Base-by-base conservation (phyloP, 1,140 invertebrate genomes). In the Drosophila ohnishii region DNA sequence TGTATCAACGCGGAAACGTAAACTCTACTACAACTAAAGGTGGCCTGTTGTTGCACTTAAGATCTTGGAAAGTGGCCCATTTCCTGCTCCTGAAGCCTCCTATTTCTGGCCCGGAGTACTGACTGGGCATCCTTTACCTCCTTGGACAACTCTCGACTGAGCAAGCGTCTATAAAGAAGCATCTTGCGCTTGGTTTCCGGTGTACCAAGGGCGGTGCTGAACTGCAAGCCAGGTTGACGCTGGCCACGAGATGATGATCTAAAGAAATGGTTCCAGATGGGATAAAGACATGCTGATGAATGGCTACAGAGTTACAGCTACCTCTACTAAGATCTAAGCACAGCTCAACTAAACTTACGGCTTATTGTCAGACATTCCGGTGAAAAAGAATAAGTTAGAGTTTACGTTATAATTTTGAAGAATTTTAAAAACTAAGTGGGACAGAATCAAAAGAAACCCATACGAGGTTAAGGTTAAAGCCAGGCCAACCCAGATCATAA, bases 181-280 rank as follows among this genome's bases (percentile, higher is more conserved):
- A 87, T 83, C 55, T 88, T 87, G 3, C 61, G 53, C 9, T 30
- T 73, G 1, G 75, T 88, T 47, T 77, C 84, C 2, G 64, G 64
- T 0, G 50, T 57, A 14, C 72, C 80, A 2, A 50, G 32, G 22
- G 50, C 60, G 2, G 83, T 70, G 14, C 83, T 86, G 16, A 87
- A 87, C 39, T 87, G 62, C 0, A 87, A 30, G 0, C 25, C 48
- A 13, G 47, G 34, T 1, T 19, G 13, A 6, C 19, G 51, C 19
- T 40, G 25, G 1, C 65, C 37, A 22, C 16, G 13, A 51, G 53
- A 34, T 3, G 57, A 30, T 0, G 56, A 58, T 40, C 81, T 85
- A 48, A 39, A 14, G 19, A 35, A 62, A 71, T n/a, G 11, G 0
- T 14, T 70, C 9, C 28, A 4, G 13, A 35, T 22, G 39, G 19